A percentile compares a stretch with the other conserved stretches of the same genome.
Conservation (phyloP, 2,113 vertebrate genomes). For the Hemiprocne comata region DNA sequence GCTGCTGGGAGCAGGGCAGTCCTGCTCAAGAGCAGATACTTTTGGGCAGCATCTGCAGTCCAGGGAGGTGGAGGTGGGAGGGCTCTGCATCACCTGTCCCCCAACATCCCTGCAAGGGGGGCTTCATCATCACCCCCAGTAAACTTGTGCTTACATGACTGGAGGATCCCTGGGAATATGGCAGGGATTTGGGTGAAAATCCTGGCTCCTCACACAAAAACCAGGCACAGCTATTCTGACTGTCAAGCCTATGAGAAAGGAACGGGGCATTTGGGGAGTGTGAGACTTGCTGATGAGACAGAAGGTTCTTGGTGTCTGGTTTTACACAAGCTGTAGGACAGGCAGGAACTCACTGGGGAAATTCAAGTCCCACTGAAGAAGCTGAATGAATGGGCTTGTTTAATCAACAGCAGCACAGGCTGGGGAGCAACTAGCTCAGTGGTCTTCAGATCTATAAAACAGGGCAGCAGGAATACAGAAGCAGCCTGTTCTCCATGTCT, state of each 20-base stretch:
- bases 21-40: background rate
- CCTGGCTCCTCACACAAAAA: background rate
- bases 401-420: background rate
- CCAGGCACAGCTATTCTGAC: background rate
- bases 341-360: background rate
- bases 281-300: background rate
- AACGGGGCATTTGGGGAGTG: fast-evolving
- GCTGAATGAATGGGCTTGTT: background rate
- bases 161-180: background rate
- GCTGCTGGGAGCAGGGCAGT: background rate
- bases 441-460: background rate
- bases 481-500: background rate
- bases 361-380: background rate
- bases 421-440: background rate
- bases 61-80: background rate
- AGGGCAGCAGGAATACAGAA: background rate
- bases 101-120: fast-evolving
- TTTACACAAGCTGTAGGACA: background rate
- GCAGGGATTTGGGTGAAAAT: background rate
- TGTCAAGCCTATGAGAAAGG: background rate
- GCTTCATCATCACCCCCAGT: background rate
- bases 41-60: background rate
- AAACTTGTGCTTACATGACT: background rate
- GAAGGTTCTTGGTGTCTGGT: background rate
- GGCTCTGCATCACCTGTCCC: background rate